Evolutionary conservation across 1,140 invertebrate species (phyloP), one percentile per base, ranked within the genome.

Genomic region (Cherax quadricarinatus): DNA sequence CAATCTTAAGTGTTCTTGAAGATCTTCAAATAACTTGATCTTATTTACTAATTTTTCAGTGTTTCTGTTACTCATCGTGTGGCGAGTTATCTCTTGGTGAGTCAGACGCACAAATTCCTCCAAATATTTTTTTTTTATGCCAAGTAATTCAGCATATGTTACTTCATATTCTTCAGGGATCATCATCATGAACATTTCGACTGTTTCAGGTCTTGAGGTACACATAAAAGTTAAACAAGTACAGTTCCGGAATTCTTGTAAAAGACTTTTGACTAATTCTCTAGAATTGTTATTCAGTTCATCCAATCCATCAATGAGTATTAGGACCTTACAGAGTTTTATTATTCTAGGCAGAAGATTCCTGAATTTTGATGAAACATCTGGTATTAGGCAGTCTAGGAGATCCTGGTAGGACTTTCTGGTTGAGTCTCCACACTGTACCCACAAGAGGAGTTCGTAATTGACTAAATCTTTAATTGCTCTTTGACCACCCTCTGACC

Each of bases 121-220:
- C 14, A 62, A 30, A 16, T 41, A 30, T 7, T 21, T 18, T 24
- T 51, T 51, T 48, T 62, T 62, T 21, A 86, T 78, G 85, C 85
- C 85, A 30, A n/a, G 41, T 66, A 86, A 30, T 12, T 86, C 48
- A 12, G 73, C 70, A 21, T 18, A 48, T 73, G 48, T 86, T 4
- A 86, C 85, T 51, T 24, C 18, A 51, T 86, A 86, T n/a, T 75
- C 21, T 0, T 14, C 4, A 41, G 85, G 85, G 75, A 86, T 73
- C 49, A 4, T 86, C 18, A 0, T 3, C 9, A 24, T 6, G 18
- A 86, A 86, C n/a, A 16, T n/a, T 75, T 70, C 48, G 1, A 86
- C 30, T 73, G 7, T 73, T 51, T 86, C 85, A 21, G 85, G 85
- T 4, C 85, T n/a, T 10, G 66, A 70, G 5, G 85, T 86, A 30